Percentiles rank a stretch among this genome's conserved stretches.
phyloP scores from a whole-genome alignment of 1,140 invertebrate species.

The Melipona quadrifasciata region DNA sequence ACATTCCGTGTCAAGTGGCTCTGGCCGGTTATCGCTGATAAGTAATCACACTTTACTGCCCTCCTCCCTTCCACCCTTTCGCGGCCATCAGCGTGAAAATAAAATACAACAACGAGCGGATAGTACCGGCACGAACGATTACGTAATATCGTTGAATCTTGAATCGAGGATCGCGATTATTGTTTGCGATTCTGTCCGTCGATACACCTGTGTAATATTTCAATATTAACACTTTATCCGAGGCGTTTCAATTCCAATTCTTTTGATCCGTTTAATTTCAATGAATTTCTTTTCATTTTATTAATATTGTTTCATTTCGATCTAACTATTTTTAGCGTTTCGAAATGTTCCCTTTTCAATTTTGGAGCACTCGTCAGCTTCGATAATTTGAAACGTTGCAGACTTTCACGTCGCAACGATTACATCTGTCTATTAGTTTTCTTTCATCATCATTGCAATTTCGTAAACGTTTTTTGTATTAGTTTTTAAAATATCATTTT shows the following conservation, averaged over 20 bases:
- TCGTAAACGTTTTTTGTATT: too few species aligned
- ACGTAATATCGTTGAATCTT: not conserved
- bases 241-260: not conserved
- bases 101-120: not conserved
- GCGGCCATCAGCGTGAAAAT: conserved; percentile 2
- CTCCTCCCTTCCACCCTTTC: too few species aligned
- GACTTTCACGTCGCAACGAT: too few species aligned
- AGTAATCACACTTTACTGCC: conserved; percentile 26
- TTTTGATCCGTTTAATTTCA: not conserved
- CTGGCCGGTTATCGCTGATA: conserved; percentile 29
- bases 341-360: too few species aligned
- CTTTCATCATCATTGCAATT: too few species aligned
- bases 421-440: too few species aligned
- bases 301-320: too few species aligned
- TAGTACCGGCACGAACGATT: not conserved
- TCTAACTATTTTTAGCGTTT: not conserved
- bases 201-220: not conserved
- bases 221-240: not conserved
- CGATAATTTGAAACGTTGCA: too few species aligned
- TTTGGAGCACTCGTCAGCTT: too few species aligned
- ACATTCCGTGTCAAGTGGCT: conserved; percentile 54
- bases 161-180: not conserved
- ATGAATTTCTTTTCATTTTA: too few species aligned
- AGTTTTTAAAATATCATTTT: too few species aligned
- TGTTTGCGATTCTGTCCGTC: not conserved